Conservation (phyloP, 2,113 vertebrate genomes). For the Cyanoramphus novaezelandiae region DNA sequence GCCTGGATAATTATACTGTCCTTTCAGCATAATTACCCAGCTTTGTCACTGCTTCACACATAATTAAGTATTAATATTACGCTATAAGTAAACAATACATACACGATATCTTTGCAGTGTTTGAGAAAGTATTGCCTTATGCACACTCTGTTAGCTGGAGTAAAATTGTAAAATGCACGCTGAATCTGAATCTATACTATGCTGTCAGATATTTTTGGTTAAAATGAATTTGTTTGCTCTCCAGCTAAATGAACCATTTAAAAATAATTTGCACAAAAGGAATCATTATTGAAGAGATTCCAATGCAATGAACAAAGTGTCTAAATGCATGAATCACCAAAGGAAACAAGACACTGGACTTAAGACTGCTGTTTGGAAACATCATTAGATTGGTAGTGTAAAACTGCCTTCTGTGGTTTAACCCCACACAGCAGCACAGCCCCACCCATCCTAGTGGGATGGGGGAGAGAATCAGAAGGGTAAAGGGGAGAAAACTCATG, state of each 20-base stretch:
- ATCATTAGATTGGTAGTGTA: background rate
- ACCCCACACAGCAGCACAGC: background rate
- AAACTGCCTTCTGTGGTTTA: background rate
- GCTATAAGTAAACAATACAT: constrained; percentile 57
- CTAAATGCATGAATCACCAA: background rate
- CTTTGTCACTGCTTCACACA: constrained; percentile 54
- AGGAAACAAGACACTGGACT: background rate
- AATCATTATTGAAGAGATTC: background rate
- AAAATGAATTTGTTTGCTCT: constrained; percentile 37
- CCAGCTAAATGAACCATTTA: constrained; percentile 15
- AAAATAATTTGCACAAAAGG: constrained; percentile 14
- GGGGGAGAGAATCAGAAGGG: background rate
- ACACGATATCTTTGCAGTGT: constrained; percentile 9
- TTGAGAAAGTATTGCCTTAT: constrained; percentile 8
- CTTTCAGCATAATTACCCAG: constrained; percentile 56
- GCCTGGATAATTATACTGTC: constrained; percentile 32
- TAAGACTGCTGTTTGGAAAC: background rate
- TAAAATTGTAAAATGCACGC: background rate
- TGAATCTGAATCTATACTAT: background rate
- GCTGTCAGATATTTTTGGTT: constrained; percentile 35
- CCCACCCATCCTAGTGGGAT: too few species aligned
- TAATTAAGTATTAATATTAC: constrained; percentile 73
- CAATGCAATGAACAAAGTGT: background rate
- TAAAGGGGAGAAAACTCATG: background rate
- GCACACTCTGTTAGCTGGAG: background rate